These are phyloP conservation scores for Archegozetes longisetosus DNA, from an alignment of 1,140 invertebrate species.

Conservation along the genomic window DNA sequence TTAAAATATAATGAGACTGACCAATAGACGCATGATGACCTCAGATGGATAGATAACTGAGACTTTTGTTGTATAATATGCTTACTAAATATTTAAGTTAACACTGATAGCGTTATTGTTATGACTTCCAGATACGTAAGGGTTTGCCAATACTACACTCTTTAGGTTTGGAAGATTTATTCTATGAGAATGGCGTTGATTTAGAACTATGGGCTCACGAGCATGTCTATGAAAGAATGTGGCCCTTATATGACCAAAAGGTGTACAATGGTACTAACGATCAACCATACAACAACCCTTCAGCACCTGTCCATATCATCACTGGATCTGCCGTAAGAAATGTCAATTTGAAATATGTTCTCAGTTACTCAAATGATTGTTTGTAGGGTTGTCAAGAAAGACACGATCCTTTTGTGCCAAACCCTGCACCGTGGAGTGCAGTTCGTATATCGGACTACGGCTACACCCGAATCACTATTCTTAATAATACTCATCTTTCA, in stretches of 20 bases:
- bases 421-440: constrained; percentile 54
- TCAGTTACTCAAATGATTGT: no score
- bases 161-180: constrained; percentile 58
- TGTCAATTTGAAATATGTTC: no score
- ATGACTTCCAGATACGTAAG: constrained; percentile 12
- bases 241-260: constrained; percentile 72
- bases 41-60: no score
- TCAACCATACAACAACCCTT: constrained; percentile 64
- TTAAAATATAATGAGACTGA: no score
- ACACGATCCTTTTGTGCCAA: constrained; percentile 35
- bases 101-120: no score
- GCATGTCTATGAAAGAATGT: constrained; percentile 85
- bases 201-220: constrained; percentile 90
- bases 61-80: no score
- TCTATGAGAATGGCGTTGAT: constrained; percentile 64
- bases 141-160: constrained; percentile 21
- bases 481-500: constrained; percentile 69
- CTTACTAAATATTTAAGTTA: background rate
- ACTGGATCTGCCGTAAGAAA: constrained; percentile 16
- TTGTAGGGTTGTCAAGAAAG: constrained; percentile 9
- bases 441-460: constrained; percentile 78
- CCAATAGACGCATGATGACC: no score
- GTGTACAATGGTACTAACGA: constrained; percentile 56
- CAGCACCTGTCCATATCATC: constrained; percentile 77
- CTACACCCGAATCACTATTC: constrained; percentile 62